phyloP scores from a whole-genome alignment of 1,140 invertebrate species.

The Anoplolepis gracilipes region DNA sequence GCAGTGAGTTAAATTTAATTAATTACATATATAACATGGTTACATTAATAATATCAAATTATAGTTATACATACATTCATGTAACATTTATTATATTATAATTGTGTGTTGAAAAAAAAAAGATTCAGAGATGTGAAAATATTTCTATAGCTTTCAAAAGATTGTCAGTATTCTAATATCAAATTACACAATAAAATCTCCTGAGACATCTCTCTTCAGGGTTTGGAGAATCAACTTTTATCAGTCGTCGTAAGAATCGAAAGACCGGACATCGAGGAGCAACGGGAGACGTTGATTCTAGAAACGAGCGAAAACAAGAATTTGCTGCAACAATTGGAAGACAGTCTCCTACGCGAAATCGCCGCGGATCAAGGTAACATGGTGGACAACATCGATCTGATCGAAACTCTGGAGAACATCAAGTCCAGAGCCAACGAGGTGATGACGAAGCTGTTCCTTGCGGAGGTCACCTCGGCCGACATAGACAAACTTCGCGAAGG shows the following conservation, averaged over 20 bases:
- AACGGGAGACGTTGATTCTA: slow-evolving; percentile 92
- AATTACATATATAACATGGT: too few relatives aligned
- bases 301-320: slow-evolving; percentile 95
- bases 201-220: slow-evolving; percentile 83
- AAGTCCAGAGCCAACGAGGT: slow-evolving; percentile 94
- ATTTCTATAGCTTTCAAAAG: slow-evolving; percentile 6
- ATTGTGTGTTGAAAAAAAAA: background rate
- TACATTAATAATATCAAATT: too few relatives aligned
- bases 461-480: slow-evolving; percentile 90
- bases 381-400: slow-evolving; percentile 95
- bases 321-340: slow-evolving; percentile 92
- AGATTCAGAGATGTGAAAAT: too few relatives aligned
- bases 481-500: slow-evolving; percentile 93
- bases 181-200: slow-evolving; percentile 4
- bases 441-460: slow-evolving; percentile 90
- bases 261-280: slow-evolving; percentile 93
- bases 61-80: background rate
- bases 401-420: slow-evolving; percentile 95
- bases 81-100: background rate
- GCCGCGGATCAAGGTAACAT: slow-evolving; percentile 95
- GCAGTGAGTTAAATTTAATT: slow-evolving; percentile 84
- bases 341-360: slow-evolving; percentile 93
- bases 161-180: background rate
- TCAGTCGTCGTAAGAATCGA: slow-evolving; percentile 94
- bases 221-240: slow-evolving; percentile 95